Percentiles rank a stretch among this genome's conserved stretches.
Conservation (phyloP, 2,888 invertebrate genomes). For the Thereva nobilitata region DNA sequence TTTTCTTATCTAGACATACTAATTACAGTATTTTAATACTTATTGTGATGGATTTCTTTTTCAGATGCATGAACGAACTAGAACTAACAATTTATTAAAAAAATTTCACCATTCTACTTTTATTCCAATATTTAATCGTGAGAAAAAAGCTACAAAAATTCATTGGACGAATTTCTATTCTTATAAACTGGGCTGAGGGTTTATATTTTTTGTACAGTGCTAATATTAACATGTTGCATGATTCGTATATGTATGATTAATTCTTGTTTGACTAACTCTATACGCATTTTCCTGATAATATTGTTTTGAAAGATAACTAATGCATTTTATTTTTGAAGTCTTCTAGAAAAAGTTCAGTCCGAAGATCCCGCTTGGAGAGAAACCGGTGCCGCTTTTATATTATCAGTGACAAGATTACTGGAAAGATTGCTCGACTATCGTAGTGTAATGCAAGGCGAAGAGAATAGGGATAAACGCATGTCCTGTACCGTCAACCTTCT, state of each 20-base stretch:
- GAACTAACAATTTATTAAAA: too few species aligned
- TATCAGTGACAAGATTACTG: conserved; percentile 84
- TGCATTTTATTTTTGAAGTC: conserved; percentile 59
- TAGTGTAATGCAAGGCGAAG: conserved; percentile 93
- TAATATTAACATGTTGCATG: too few species aligned
- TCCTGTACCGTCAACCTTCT: conserved; percentile 93
- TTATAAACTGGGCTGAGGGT: too few species aligned
- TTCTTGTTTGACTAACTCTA: conserved; percentile 17
- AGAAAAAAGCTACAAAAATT: too few species aligned
- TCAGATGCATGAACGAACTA: too few species aligned
- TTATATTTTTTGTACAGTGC: too few species aligned
- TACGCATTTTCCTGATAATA: conserved; percentile 1
- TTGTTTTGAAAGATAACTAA: neutral
- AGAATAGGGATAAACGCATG: conserved; percentile 93
- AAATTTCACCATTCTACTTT: too few species aligned
- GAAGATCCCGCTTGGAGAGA: conserved; percentile 89
- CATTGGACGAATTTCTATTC: too few species aligned
- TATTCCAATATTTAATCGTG: too few species aligned
- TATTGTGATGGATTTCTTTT: too few species aligned
- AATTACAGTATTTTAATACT: too few species aligned
- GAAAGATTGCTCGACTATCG: conserved; percentile 91
- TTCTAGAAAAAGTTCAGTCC: conserved; percentile 82
- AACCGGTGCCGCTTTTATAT: conserved; percentile 89
- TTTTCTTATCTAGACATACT: too few species aligned
- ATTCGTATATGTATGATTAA: conserved; percentile 1